Conservation (phyloP, 2,113 vertebrate genomes). For the Microtus pennsylvanicus region DNA sequence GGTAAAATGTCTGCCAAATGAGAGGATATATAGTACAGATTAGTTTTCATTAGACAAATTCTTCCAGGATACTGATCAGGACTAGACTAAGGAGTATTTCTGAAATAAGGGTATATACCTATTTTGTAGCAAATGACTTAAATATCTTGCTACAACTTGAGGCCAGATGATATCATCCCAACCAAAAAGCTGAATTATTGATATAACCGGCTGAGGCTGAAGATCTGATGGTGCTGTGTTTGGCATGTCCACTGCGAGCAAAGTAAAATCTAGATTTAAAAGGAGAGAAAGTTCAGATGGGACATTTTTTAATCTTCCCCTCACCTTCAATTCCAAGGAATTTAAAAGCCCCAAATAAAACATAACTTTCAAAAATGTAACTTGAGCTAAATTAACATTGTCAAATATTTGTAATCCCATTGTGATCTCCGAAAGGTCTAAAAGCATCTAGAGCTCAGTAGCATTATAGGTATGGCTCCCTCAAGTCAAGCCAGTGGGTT, state of each 20-base stretch:
- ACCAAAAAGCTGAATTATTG: conserved; percentile 94
- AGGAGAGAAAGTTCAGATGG: conserved; percentile 49
- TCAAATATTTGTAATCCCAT: neutral
- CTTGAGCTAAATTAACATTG: conserved; percentile 14
- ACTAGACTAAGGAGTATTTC: neutral
- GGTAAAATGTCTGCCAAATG: neutral
- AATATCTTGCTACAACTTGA: conserved; percentile 93
- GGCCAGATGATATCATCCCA: conserved; percentile 98
- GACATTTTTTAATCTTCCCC: neutral
- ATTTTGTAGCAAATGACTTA: conserved; percentile 95
- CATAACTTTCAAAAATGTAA: conserved; percentile 29
- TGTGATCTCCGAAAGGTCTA: neutral
- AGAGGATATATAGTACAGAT: neutral
- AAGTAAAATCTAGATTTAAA: conserved; percentile 93
- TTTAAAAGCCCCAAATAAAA: conserved; percentile 19
- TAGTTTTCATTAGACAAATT: conserved; percentile 10
- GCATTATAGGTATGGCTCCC: neutral
- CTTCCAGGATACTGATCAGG: neutral
- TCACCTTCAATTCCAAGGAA: neutral
- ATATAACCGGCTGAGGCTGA: conserved; percentile 93
- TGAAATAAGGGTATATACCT: conserved; percentile 87
- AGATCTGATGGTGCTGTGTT: conserved; percentile 93
- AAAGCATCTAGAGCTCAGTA: neutral
- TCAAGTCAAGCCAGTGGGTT: conserved; percentile 2
- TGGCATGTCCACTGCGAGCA: conserved; percentile 94